A percentile compares a stretch with the other conserved stretches of the same genome.
Evolutionary conservation across 2,113 vertebrate genomes (phyloP).

Genomic region (Daboia siamensis): DNA sequence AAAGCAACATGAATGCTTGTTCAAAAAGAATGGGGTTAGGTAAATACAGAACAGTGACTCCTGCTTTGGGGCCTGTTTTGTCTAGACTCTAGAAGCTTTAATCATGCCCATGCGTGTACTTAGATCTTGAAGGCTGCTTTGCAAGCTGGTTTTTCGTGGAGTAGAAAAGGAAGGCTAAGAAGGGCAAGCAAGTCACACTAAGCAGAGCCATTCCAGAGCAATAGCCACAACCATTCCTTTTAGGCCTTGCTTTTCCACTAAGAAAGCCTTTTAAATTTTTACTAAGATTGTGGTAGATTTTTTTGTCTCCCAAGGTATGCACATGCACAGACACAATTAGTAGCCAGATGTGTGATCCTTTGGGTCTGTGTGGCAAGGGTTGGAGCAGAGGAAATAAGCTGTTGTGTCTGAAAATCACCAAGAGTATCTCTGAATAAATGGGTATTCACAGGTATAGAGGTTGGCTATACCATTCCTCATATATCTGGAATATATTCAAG

Average conservation of each 20-base stretch:
- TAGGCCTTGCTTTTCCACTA: background rate
- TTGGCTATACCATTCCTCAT: background rate
- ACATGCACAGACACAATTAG: background rate
- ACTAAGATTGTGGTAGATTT: background rate
- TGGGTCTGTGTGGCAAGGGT: background rate
- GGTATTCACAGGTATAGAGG: background rate
- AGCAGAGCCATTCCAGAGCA: background rate
- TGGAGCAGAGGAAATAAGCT: background rate
- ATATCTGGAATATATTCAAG: background rate
- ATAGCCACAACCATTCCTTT: background rate
- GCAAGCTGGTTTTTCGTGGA: background rate
- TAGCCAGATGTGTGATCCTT: background rate
- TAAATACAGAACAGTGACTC: background rate
- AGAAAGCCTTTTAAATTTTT: background rate
- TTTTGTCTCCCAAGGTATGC: background rate
- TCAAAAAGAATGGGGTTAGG: background rate
- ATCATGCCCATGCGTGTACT: background rate
- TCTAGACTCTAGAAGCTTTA: background rate
- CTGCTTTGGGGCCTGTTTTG: background rate
- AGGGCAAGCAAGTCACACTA: background rate
- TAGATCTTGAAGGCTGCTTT: background rate
- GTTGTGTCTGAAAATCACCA: background rate
- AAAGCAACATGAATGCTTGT: background rate
- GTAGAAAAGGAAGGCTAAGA: background rate
- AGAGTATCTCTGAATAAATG: background rate